phyloP scores from a whole-genome alignment of 2,797 vertebrate species.

The Macrochelys suwanniensis region DNA sequence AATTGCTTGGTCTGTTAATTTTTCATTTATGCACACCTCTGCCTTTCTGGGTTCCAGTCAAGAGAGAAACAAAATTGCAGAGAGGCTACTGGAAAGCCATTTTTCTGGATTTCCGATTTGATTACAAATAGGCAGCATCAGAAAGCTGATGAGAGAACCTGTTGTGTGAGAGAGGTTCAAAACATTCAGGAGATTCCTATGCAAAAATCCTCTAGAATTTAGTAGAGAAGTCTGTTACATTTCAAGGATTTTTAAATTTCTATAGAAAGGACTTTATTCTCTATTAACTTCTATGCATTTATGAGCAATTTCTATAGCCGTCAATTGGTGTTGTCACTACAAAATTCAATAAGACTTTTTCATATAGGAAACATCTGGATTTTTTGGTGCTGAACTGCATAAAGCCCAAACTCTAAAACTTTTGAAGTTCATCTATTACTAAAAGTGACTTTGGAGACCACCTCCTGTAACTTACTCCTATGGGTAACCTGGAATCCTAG shows the following conservation, averaged over 20 bases:
- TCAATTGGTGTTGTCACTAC: rapidly evolving
- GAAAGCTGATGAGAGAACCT: background rate
- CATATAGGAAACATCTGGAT: background rate
- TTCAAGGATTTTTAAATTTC: background rate
- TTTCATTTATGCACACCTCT: background rate
- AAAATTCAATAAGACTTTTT: background rate
- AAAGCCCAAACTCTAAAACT: background rate
- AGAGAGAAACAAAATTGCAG: background rate
- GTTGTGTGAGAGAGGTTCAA: background rate
- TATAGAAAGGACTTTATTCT: background rate
- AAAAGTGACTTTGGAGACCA: background rate
- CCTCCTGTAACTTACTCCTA: background rate
- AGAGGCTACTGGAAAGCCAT: background rate
- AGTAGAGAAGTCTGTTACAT: background rate
- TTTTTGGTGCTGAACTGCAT: background rate
- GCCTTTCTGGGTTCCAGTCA: background rate
- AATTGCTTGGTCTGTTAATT: background rate
- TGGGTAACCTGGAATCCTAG: background rate
- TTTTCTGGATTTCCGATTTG: background rate
- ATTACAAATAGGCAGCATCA: background rate
- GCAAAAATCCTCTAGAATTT: background rate
- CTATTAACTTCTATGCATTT: background rate
- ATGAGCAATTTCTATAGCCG: background rate
- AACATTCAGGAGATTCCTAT: background rate
- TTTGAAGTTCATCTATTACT: background rate